Evolutionary conservation across 2,113 vertebrate genomes (phyloP).

Genomic region (Marcusenius ussheri): DNA sequence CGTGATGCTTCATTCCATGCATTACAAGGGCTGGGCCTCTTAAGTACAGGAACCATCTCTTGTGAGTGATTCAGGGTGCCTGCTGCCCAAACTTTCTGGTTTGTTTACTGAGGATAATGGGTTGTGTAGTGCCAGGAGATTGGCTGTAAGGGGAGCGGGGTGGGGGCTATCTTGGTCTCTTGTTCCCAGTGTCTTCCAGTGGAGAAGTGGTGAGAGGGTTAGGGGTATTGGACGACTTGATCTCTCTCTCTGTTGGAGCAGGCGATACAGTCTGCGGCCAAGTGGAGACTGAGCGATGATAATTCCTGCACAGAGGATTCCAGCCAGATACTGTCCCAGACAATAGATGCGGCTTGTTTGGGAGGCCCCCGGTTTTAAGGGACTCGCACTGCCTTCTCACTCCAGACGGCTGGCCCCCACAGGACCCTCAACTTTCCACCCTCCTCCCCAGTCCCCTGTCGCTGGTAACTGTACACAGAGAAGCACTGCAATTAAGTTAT

Average conservation of each 20-base stretch:
- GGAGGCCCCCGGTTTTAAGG: conserved; percentile 11
- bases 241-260: conserved; percentile 1
- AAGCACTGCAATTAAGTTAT: conserved; percentile 36
- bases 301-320: conserved; percentile 16
- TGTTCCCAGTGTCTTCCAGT: conserved; percentile 21
- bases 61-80: conserved; percentile 28
- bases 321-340: conserved; percentile 26
- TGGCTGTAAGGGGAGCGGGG: conserved; percentile 14
- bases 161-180: conserved; percentile 33
- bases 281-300: conserved; percentile 4
- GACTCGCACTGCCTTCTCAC: conserved; percentile 8
- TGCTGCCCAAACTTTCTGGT: conserved; percentile 27
- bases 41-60: not conserved
- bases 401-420: conserved; percentile 15
- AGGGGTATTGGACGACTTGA: conserved; percentile 21
- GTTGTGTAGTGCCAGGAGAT: conserved; percentile 36
- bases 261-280: conserved; percentile 14
- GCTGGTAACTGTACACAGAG: conserved; percentile 32
- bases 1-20: not conserved
- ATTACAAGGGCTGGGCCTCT: not conserved
- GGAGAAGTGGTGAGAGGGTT: conserved; percentile 16
- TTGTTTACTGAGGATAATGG: conserved; percentile 43
- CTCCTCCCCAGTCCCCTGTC: conserved; percentile 8
- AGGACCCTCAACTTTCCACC: conserved; percentile 18
- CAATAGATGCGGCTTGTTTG: conserved; percentile 23